These are phyloP conservation scores for Drosophila malerkotliana DNA, from an alignment of 1,140 invertebrate genomes.

Conservation along the genomic window DNA sequence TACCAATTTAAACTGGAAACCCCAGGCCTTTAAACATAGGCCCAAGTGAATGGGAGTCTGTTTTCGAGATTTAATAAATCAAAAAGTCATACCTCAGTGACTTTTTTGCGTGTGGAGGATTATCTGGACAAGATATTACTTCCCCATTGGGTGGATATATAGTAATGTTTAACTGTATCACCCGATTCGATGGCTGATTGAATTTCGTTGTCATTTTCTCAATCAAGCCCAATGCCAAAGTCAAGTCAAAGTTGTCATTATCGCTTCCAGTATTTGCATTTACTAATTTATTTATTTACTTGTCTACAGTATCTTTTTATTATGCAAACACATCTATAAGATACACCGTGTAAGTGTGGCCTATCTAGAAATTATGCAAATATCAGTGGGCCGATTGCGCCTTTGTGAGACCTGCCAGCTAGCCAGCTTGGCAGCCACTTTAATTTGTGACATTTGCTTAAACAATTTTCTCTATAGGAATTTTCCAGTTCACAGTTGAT, in stretches of 20 bases:
- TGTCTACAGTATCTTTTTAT: conserved; percentile 54
- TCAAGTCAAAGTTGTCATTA: conserved; percentile 63
- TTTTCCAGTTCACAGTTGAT: conserved; percentile 1
- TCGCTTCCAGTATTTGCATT: conserved; percentile 49
- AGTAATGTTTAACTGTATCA: no score
- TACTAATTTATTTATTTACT: conserved; percentile 62
- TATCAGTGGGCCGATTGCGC: conserved; percentile 60
- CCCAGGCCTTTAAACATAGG: conserved; percentile 1
- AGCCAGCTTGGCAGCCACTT: conserved; percentile 56
- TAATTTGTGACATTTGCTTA: conserved; percentile 74
- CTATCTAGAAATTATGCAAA: conserved; percentile 76
- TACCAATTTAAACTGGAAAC: conserved; percentile 6
- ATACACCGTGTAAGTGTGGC: conserved; percentile 27
- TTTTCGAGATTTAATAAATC: not conserved
- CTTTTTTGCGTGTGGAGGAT: conserved; percentile 12
- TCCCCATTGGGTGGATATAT: conserved; percentile 6
- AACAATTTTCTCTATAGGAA: conserved; percentile 56
- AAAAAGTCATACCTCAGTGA: conserved; percentile 3
- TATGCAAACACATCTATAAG: conserved; percentile 44
- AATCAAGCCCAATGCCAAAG: conserved; percentile 56
- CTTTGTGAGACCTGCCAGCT: conserved; percentile 25
- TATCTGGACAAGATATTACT: conserved; percentile 16
- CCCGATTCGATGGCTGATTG: conserved; percentile 41
- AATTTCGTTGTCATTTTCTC: conserved; percentile 54
- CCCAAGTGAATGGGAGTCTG: not conserved